A percentile compares a stretch with the other conserved stretches of the same genome.
Conservation (phyloP, 2,113 vertebrate genomes). For the Caloenas nicobarica region DNA sequence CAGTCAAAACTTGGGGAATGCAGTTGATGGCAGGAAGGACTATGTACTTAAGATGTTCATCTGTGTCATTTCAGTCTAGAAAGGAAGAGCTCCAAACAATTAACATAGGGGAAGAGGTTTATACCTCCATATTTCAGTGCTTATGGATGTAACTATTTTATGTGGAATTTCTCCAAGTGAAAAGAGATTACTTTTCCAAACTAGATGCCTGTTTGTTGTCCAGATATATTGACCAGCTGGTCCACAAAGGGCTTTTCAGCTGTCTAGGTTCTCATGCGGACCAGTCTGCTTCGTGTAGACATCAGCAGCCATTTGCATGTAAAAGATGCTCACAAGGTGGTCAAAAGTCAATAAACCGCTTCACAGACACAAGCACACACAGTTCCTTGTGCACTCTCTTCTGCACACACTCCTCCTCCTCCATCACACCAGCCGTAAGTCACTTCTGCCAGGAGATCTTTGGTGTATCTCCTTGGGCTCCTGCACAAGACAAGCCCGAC, state of each 20-base stretch:
- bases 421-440: fast-evolving
- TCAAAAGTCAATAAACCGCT: not conserved
- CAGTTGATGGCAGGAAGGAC: constrained; percentile 63
- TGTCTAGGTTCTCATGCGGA: not conserved
- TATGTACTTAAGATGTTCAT: not conserved
- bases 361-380: not conserved
- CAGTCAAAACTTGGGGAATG: constrained; percentile 71
- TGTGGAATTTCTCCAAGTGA: not conserved
- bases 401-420: not conserved
- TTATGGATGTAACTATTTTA: not conserved
- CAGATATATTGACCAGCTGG: not conserved
- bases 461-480: not conserved
- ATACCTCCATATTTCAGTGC: not conserved
- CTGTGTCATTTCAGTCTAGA: not conserved
- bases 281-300: not conserved
- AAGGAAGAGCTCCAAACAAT: not conserved
- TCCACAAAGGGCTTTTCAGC: not conserved
- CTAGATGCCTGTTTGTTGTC: not conserved
- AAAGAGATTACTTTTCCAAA: not conserved
- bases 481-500: not conserved
- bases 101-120: not conserved
- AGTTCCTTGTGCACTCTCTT: not conserved
- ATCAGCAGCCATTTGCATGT: not conserved
- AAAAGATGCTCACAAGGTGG: not conserved
- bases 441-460: not conserved